Conservation (phyloP, 2,113 vertebrate genomes). For the Pungitius pungitius region DNA sequence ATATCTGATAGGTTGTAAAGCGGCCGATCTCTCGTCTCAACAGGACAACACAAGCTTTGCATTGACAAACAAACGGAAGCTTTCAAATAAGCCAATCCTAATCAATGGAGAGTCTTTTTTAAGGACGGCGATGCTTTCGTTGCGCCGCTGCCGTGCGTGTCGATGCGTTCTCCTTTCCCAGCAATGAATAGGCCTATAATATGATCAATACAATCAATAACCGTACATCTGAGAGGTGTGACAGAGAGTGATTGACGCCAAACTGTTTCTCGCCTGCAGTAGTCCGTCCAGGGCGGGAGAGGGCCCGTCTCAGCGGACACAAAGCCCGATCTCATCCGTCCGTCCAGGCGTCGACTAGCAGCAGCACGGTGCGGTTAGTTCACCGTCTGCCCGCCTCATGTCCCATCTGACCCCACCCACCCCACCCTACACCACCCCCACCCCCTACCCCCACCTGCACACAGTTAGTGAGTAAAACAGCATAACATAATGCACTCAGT, state of each 20-base stretch:
- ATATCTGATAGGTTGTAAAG: conserved; percentile 55
- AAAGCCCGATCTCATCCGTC: conserved; percentile 82
- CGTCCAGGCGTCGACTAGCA: conserved; percentile 80
- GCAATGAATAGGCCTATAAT: conserved; percentile 68
- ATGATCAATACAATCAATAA: conserved; percentile 79
- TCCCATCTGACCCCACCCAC: not conserved
- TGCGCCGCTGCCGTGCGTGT: conserved; percentile 35
- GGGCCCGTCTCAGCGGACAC: conserved; percentile 83
- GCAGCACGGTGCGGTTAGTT: conserved; percentile 85
- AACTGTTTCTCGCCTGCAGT: conserved; percentile 83
- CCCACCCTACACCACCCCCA: conserved; percentile 37
- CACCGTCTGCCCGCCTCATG: conserved; percentile 73
- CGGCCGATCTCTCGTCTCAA: conserved; percentile 57
- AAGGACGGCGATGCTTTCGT: conserved; percentile 22
- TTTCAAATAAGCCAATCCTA: conserved; percentile 66
- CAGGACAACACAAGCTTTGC: conserved; percentile 57
- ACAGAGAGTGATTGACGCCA: conserved; percentile 79
- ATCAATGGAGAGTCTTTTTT: conserved; percentile 55
- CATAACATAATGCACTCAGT: not conserved
- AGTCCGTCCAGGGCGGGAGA: conserved; percentile 82
- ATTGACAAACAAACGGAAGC: conserved; percentile 59
- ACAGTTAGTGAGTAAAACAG: not conserved
- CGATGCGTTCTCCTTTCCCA: conserved; percentile 30
- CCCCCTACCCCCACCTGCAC: conserved; percentile 7
- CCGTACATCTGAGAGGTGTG: conserved; percentile 77